These are phyloP conservation scores for Protobothrops mucrosquamatus DNA, from an alignment of 2,113 vertebrate species.

Conservation along the genomic window DNA sequence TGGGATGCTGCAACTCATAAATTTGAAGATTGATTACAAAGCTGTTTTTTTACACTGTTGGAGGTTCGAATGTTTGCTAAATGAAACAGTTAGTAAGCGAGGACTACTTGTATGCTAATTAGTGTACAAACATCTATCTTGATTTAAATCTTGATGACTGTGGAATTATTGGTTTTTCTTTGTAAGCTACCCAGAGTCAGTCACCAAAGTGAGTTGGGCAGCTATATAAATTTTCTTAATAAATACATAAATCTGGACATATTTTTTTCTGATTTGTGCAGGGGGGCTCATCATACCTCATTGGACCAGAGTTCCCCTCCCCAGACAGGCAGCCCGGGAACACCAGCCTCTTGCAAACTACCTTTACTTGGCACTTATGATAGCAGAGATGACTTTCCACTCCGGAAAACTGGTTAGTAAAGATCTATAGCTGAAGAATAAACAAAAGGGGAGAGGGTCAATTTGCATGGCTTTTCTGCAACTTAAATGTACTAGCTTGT, in stretches of 20 bases:
- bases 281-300: slow-evolving; percentile 89
- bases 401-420: slow-evolving; percentile 88
- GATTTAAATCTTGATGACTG: background rate
- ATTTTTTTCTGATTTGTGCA: slow-evolving; percentile 35
- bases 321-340: slow-evolving; percentile 80
- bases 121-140: background rate
- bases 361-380: slow-evolving; percentile 88
- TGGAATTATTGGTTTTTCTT: background rate
- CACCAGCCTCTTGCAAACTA: slow-evolving; percentile 82
- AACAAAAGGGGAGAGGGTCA: background rate
- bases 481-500: background rate
- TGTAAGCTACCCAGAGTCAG: background rate
- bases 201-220: background rate
- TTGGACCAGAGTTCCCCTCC: slow-evolving; percentile 94
- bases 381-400: slow-evolving; percentile 90
- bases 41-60: background rate
- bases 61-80: background rate
- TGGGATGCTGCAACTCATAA: background rate
- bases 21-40: background rate
- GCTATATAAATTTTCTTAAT: background rate
- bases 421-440: rapidly evolving
- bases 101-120: background rate
- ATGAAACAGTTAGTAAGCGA: background rate
- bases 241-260: background rate
- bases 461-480: background rate